These are phyloP conservation scores for Eulacestoma nigropectus DNA, from an alignment of 2,113 vertebrate genomes.

Conservation along the genomic window DNA sequence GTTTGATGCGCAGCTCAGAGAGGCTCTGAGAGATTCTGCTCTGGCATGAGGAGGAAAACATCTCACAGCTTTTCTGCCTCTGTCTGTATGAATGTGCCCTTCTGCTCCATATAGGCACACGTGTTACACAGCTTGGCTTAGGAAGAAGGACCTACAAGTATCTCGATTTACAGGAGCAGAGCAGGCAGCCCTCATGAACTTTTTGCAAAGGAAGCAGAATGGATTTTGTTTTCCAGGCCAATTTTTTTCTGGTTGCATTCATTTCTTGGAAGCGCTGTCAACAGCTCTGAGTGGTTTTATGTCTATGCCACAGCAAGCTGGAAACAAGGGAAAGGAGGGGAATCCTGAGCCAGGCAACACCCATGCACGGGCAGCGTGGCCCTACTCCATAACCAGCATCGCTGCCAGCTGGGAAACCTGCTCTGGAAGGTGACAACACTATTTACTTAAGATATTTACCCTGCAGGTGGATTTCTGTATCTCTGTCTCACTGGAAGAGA, in stretches of 20 bases:
- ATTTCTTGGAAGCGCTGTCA: background rate
- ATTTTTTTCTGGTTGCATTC: background rate
- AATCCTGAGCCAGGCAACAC: background rate
- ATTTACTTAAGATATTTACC: background rate
- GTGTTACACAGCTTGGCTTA: rapidly evolving
- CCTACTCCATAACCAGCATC: background rate
- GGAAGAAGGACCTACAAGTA: background rate
- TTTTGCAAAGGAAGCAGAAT: background rate
- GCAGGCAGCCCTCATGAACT: background rate
- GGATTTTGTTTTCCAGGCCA: background rate
- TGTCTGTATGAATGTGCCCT: background rate
- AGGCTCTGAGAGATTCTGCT: background rate
- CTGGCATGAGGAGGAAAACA: rapidly evolving
- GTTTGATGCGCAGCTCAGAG: background rate
- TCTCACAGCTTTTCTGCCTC: background rate
- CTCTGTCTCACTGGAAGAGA: background rate
- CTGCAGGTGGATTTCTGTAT: background rate
- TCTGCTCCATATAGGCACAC: rapidly evolving
- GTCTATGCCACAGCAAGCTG: rapidly evolving
- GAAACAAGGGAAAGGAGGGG: background rate
- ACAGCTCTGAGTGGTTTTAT: background rate
- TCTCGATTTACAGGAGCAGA: rapidly evolving
- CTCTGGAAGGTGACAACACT: background rate
- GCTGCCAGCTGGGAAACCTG: background rate
- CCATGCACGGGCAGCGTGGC: rapidly evolving